Evolutionary conservation across 2,113 vertebrate genomes (phyloP).

Genomic region (Todiramphus chloris): DNA sequence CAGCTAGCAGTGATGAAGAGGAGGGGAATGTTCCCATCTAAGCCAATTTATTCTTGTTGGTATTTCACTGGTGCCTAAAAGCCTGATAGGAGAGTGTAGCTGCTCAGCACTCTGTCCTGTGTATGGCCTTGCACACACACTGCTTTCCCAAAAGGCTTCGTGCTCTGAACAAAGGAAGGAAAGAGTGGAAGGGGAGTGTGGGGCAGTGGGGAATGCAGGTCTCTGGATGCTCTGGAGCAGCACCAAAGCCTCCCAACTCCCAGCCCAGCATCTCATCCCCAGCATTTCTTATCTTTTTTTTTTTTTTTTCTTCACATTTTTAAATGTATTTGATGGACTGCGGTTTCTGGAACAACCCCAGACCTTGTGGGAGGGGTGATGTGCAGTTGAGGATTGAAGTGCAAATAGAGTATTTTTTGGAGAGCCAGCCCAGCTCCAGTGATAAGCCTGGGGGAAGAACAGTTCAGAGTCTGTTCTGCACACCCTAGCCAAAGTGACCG

Average conservation of each 20-base stretch:
- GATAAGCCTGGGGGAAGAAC: neutral
- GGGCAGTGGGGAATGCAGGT: neutral
- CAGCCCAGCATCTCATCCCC: neutral
- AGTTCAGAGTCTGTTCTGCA: neutral
- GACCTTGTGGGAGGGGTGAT: neutral
- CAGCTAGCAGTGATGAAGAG: accelerated
- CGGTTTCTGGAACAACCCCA: neutral
- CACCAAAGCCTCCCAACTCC: neutral
- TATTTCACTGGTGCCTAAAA: neutral
- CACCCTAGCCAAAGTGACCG: neutral
- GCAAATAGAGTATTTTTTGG: neutral
- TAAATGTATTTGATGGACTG: neutral
- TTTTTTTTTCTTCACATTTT: neutral
- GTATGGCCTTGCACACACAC: accelerated
- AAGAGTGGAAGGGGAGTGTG: neutral
- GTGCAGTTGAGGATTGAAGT: neutral
- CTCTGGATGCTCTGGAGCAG: neutral
- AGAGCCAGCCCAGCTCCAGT: neutral
- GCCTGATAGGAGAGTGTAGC: accelerated
- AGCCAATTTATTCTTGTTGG: neutral
- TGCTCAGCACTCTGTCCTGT: accelerated
- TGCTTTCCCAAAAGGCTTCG: neutral
- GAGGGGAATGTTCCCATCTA: neutral
- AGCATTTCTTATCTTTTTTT: neutral
- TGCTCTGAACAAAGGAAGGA: neutral